Evolutionary conservation across 1,140 invertebrate species (phyloP).

Genomic region (Batillaria attramentaria): DNA sequence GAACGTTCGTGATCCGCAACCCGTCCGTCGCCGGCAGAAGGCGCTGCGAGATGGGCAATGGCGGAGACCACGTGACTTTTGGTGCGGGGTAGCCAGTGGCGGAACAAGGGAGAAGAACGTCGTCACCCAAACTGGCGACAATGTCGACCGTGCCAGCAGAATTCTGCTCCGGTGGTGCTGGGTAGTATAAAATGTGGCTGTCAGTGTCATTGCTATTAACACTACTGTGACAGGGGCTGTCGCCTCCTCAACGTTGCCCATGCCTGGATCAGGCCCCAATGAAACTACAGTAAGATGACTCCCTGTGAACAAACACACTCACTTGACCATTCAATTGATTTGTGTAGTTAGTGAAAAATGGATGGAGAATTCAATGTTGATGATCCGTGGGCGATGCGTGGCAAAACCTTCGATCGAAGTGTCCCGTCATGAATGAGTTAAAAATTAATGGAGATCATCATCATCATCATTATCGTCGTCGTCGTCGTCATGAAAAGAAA

Average conservation of each 20-base stretch:
- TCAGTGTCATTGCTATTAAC: too few relatives aligned
- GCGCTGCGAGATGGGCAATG: background rate
- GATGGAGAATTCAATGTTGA: background rate
- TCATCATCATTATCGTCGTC: background rate
- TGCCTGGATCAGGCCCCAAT: too few relatives aligned
- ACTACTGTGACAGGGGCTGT: too few relatives aligned
- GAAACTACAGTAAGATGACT: background rate
- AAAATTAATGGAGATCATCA: background rate
- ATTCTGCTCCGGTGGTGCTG: background rate
- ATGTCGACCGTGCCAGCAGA: background rate
- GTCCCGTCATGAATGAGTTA: too few relatives aligned
- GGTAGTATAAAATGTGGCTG: too few relatives aligned
- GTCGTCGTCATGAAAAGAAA: background rate
- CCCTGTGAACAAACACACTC: background rate
- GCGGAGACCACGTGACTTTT: conserved; percentile 7
- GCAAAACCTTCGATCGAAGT: too few relatives aligned
- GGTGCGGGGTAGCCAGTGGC: background rate
- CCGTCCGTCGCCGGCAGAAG: background rate
- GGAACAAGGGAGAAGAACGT: background rate
- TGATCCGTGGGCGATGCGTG: too few relatives aligned
- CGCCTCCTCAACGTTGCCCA: too few relatives aligned
- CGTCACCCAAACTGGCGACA: background rate
- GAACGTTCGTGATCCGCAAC: background rate
- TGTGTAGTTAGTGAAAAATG: background rate
- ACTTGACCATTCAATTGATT: background rate